Percentiles rank a stretch among this genome's conserved stretches.
These are phyloP conservation scores for Brevimyrus niger DNA, from an alignment of 2,113 vertebrate species.

Conservation along the genomic window DNA sequence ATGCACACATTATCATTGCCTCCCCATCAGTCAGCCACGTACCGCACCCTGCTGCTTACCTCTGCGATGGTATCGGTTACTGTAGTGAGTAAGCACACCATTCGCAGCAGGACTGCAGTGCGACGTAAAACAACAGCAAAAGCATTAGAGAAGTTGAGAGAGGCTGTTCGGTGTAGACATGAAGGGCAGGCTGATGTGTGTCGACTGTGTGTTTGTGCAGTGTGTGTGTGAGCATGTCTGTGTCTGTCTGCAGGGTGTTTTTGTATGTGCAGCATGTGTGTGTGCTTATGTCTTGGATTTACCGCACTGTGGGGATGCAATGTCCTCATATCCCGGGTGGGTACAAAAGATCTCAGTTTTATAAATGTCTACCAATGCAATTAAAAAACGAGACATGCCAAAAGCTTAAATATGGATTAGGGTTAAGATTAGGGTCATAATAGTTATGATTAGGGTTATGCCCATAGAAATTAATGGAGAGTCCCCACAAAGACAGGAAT, in stretches of 20 bases:
- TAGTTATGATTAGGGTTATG: background rate
- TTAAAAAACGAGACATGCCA: background rate
- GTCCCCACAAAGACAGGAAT: background rate
- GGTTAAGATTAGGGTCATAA: background rate
- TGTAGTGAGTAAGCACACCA: background rate
- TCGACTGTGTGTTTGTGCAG: background rate
- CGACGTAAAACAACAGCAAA: background rate
- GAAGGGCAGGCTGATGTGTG: background rate
- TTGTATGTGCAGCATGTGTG: background rate
- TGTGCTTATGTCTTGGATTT: background rate
- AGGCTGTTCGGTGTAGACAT: conserved; percentile 34
- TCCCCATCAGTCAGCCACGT: background rate
- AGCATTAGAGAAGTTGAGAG: conserved; percentile 46
- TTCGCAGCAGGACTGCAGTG: background rate
- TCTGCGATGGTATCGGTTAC: background rate
- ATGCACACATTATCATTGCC: background rate
- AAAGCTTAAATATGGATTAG: background rate
- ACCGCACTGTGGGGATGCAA: background rate
- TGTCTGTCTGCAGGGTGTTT: background rate
- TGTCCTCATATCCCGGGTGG: background rate
- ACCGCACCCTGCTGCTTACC: background rate
- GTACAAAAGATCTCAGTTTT: background rate
- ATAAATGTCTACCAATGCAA: background rate
- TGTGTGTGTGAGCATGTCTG: background rate
- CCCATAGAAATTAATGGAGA: background rate